Conservation (phyloP, 2,888 invertebrate species). For the Machimus rusticus region DNA sequence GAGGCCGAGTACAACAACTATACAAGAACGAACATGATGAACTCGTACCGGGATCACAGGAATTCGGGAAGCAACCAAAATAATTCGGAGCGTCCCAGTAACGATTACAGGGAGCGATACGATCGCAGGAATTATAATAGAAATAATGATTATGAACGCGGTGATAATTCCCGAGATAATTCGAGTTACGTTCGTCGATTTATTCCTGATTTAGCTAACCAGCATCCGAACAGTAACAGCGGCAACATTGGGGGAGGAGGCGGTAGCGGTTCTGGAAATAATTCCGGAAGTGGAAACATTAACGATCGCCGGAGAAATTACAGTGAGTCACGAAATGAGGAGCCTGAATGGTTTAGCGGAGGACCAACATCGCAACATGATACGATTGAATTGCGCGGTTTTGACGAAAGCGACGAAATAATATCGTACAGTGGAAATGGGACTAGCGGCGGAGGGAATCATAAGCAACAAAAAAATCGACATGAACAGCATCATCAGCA, state of each 20-base stretch:
- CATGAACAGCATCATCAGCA: constrained; percentile 39
- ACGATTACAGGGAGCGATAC: constrained; percentile 54
- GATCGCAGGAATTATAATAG: constrained; percentile 68
- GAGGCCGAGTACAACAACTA: constrained; percentile 59
- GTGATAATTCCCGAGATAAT: constrained; percentile 48
- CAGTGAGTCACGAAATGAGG: constrained; percentile 73
- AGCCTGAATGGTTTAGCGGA: constrained; percentile 91
- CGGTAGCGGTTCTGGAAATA: constrained; percentile 51
- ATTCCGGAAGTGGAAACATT: constrained; percentile 60
- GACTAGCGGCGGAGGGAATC: constrained; percentile 16
- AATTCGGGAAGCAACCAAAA: not conserved
- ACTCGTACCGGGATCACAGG: constrained; percentile 41
- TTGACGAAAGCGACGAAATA: constrained; percentile 70
- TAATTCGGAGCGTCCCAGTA: constrained; percentile 50
- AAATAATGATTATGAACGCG: constrained; percentile 48
- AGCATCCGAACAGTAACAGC: constrained; percentile 43
- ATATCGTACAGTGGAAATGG: constrained; percentile 41
- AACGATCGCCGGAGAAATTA: constrained; percentile 66
- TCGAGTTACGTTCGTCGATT: constrained; percentile 50
- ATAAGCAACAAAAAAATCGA: constrained; percentile 1
- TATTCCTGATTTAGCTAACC: constrained; percentile 49
- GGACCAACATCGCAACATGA: constrained; percentile 91
- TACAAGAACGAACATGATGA: constrained; percentile 47
- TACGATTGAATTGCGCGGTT: constrained; percentile 91
- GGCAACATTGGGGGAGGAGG: constrained; percentile 49